A percentile compares a stretch with the other conserved stretches of the same genome.
Evolutionary conservation across 1,140 invertebrate genomes (phyloP).

Genomic region (Hypothenemus hampei): DNA sequence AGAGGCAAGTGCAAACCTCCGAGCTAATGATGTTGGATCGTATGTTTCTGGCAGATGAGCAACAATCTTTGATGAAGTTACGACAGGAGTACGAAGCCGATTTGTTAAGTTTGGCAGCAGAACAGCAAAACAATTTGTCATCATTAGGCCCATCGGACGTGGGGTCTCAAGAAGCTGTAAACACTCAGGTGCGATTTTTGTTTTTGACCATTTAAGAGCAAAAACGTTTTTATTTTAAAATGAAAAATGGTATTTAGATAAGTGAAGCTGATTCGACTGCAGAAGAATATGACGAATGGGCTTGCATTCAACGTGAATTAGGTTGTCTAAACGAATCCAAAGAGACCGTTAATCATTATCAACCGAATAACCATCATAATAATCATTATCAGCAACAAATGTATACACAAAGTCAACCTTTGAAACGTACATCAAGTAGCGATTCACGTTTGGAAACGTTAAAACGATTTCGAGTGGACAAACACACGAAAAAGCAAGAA

Average conservation of each 20-base stretch:
- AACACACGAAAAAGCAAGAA: conserved; percentile 37
- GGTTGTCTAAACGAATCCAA: conserved; percentile 45
- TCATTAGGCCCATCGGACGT: neutral
- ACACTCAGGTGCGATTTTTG: neutral
- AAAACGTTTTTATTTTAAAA: neutral
- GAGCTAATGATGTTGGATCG: conserved; percentile 70
- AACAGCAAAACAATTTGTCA: neutral
- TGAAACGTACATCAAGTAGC: conserved; percentile 37
- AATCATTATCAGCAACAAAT: conserved; percentile 2
- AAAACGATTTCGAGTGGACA: conserved; percentile 45
- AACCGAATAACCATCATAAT: neutral
- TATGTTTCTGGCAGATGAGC: conserved; percentile 65
- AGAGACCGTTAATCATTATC: neutral
- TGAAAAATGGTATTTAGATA: neutral
- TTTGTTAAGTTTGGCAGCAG: conserved; percentile 22
- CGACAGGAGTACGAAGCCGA: conserved; percentile 45
- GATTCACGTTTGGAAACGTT: conserved; percentile 41
- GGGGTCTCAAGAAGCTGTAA: neutral
- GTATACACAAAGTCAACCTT: conserved; percentile 6
- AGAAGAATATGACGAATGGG: conserved; percentile 60
- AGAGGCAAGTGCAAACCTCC: conserved; percentile 63
- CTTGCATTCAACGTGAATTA: conserved; percentile 63
- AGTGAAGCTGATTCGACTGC: neutral
- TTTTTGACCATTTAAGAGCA: neutral
- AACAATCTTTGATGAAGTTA: conserved; percentile 54